Percentiles rank a stretch among this genome's conserved stretches.
Evolutionary conservation across 2,797 vertebrate species (phyloP).

Genomic region (Chelon labrosus): DNA sequence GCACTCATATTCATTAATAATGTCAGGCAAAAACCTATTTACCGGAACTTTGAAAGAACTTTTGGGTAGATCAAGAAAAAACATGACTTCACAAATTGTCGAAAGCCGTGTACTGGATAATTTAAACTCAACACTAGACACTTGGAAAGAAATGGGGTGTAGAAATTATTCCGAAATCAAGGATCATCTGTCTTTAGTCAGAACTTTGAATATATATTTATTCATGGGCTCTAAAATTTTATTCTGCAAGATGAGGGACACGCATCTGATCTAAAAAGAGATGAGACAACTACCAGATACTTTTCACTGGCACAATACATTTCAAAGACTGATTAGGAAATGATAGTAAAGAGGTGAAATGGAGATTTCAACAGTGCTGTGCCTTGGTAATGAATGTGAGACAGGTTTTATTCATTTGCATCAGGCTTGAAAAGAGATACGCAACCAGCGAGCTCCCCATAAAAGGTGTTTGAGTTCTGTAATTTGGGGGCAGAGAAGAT

Average conservation of each 20-base stretch:
- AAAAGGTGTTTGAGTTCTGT: conserved; percentile 55
- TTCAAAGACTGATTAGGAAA: conserved; percentile 29
- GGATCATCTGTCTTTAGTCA: not conserved
- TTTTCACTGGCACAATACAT: conserved; percentile 7
- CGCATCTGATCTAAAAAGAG: conserved; percentile 3
- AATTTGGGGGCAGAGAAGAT: conserved; percentile 27
- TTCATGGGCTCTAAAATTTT: not conserved
- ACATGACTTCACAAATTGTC: not conserved
- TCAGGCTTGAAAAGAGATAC: conserved; percentile 33
- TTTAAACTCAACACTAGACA: conserved; percentile 6
- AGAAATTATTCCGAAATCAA: not conserved
- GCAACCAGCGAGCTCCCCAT: conserved; percentile 11
- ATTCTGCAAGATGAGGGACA: not conserved
- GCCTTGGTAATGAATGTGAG: conserved; percentile 7
- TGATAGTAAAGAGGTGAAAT: conserved; percentile 14
- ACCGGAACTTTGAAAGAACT: not conserved
- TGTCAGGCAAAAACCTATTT: not conserved
- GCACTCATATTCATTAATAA: not conserved
- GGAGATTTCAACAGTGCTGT: conserved; percentile 17
- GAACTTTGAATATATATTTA: not conserved
- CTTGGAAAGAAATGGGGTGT: not conserved
- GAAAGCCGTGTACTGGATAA: not conserved
- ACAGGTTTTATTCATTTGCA: conserved; percentile 30
- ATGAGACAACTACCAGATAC: conserved; percentile 5
- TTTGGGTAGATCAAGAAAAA: conserved; percentile 1